Evolutionary conservation across 2,888 invertebrate genomes (phyloP).

Genomic region (Nebria brevicollis): DNA sequence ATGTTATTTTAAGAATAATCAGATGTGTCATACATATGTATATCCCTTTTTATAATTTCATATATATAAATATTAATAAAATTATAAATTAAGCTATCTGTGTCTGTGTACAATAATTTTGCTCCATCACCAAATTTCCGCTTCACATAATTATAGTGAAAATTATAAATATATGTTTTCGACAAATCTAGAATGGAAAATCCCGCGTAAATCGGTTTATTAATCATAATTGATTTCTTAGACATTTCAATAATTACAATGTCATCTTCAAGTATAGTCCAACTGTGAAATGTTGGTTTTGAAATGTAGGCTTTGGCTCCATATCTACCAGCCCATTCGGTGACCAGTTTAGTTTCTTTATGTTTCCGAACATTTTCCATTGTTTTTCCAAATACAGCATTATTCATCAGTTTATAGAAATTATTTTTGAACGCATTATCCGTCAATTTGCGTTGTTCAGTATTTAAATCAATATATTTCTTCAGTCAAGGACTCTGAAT

Average conservation of each 20-base stretch:
- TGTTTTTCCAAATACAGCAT: constrained; percentile 55
- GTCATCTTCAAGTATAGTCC: neutral
- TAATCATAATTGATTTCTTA: constrained; percentile 40
- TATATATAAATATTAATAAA: constrained; percentile 42
- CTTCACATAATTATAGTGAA: constrained; percentile 52
- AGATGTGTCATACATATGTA: constrained; percentile 51
- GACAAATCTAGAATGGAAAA: constrained; percentile 48
- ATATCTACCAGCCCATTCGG: constrained; percentile 51
- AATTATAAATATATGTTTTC: constrained; percentile 53
- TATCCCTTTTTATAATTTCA: constrained; percentile 43
- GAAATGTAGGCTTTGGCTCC: constrained; percentile 48
- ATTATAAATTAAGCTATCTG: constrained; percentile 47
- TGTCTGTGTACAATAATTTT: constrained; percentile 51
- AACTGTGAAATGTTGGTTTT: constrained; percentile 47
- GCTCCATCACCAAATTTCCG: constrained; percentile 37
- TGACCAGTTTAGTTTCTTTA: constrained; percentile 55
- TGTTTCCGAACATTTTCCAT: constrained; percentile 60
- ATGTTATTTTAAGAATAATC: constrained; percentile 50
- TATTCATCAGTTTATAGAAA: constrained; percentile 48
- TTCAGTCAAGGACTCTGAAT: constrained; percentile 55
- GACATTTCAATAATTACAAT: constrained; percentile 47
- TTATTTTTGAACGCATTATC: constrained; percentile 43
- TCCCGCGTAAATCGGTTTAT: constrained; percentile 50
- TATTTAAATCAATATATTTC: constrained; percentile 57
- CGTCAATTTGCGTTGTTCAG: constrained; percentile 50